phyloP scores from a whole-genome alignment of 2,113 vertebrate genomes.

The Nerophis lumbriciformis region DNA sequence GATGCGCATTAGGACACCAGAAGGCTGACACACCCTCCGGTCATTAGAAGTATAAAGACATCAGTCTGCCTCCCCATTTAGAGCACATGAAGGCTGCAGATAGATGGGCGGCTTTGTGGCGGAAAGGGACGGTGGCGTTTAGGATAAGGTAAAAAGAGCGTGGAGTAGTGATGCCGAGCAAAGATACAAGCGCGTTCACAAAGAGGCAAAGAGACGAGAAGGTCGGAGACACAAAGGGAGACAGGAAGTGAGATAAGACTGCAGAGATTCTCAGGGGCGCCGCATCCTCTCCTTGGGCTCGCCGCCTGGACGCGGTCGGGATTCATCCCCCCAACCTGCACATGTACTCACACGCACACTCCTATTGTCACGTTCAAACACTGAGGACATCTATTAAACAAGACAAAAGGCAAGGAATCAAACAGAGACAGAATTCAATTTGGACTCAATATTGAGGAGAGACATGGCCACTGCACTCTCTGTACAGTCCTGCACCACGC shows the following conservation, averaged over 20 bases:
- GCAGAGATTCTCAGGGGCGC: constrained; percentile 51
- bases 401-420: no score
- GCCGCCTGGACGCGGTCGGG: constrained; percentile 35
- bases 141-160: constrained; percentile 31
- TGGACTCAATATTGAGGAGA: no score
- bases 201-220: constrained; percentile 56
- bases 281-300: constrained; percentile 49
- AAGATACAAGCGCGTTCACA: constrained; percentile 47
- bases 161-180: constrained; percentile 53
- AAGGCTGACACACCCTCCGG: constrained; percentile 26
- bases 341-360: constrained; percentile 7
- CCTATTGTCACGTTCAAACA: no score
- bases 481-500: no score
- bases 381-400: no score
- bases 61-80: constrained; percentile 50
- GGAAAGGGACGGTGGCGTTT: constrained; percentile 16
- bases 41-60: constrained; percentile 55
- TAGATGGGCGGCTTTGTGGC: constrained; percentile 11
- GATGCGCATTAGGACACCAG: constrained; percentile 34
- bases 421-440: no score
- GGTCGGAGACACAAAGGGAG: constrained; percentile 51
- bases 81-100: constrained; percentile 45
- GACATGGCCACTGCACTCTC: no score
- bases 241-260: constrained; percentile 61
- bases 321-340: constrained; percentile 41